Evolutionary conservation across 35 echinoderm and acorn worm genomes (phyloP).

Genomic region (Heliocidaris tuberculata): DNA sequence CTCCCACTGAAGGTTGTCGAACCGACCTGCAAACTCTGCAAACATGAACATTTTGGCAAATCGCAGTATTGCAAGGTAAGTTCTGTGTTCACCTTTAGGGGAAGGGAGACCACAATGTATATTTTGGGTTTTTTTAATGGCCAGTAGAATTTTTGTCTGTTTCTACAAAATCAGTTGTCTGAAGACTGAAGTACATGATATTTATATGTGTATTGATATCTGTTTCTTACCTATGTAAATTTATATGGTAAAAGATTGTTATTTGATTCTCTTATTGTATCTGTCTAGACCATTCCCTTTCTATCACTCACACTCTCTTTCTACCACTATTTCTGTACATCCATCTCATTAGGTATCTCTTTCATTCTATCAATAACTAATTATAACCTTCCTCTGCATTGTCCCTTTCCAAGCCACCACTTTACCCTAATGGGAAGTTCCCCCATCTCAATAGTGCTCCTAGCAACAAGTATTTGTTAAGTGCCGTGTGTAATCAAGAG

Average conservation of each 20-base stretch:
- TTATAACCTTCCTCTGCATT: neutral
- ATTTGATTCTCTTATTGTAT: no score
- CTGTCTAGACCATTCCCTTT: no score
- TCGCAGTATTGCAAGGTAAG: neutral
- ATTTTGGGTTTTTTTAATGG: no score
- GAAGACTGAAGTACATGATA: no score
- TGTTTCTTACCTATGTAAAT: no score
- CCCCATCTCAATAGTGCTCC: neutral
- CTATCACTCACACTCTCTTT: no score
- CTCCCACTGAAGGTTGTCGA: neutral
- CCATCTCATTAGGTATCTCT: neutral
- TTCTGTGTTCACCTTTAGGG: neutral
- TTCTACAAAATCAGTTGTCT: no score
- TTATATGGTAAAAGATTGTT: no score
- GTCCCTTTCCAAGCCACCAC: neutral
- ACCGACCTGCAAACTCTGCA: neutral
- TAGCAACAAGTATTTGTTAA: conserved; percentile 1
- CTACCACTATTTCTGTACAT: no score
- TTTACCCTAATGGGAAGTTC: neutral
- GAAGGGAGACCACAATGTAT: no score
- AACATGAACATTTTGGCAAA: neutral
- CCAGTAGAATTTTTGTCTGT: no score
- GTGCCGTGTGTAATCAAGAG: neutral
- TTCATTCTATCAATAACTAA: neutral
- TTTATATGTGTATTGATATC: no score